A percentile compares a stretch with the other conserved stretches of the same genome.
These are phyloP conservation scores for Labeo calbasu DNA, from an alignment of 2,797 vertebrate species.

Conservation along the genomic window DNA sequence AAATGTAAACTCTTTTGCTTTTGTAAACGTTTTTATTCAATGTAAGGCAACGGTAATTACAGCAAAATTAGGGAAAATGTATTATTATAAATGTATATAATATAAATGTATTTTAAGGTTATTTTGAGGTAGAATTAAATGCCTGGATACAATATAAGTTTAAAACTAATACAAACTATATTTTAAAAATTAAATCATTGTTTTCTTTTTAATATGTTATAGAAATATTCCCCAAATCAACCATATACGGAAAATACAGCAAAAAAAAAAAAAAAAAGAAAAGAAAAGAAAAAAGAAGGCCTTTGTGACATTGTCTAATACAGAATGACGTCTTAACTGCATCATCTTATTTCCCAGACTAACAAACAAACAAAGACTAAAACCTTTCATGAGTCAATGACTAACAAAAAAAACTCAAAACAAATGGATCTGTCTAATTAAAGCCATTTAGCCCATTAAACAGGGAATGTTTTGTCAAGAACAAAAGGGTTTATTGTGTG, in stretches of 20 bases:
- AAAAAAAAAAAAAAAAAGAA: background rate
- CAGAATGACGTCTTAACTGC: background rate
- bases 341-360: conserved; percentile 23
- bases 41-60: background rate
- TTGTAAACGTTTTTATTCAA: background rate
- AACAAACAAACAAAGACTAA: conserved; percentile 50
- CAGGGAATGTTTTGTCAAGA: conserved; percentile 42
- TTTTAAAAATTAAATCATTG: background rate
- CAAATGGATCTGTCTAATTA: conserved; percentile 44
- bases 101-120: background rate
- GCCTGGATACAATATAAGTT: background rate
- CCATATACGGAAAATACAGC: background rate
- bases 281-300: background rate
- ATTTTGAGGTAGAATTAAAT: background rate
- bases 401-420: background rate
- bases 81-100: too few species aligned
- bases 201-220: background rate
- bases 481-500: conserved; percentile 19
- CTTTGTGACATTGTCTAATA: background rate
- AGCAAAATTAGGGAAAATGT: too few species aligned
- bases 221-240: background rate
- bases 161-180: background rate
- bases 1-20: background rate
- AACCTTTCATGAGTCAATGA: conserved; percentile 50
- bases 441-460: conserved; percentile 54